These are phyloP conservation scores for Drosophila tanythrix DNA, from an alignment of 2,888 invertebrate species.

Conservation along the genomic window DNA sequence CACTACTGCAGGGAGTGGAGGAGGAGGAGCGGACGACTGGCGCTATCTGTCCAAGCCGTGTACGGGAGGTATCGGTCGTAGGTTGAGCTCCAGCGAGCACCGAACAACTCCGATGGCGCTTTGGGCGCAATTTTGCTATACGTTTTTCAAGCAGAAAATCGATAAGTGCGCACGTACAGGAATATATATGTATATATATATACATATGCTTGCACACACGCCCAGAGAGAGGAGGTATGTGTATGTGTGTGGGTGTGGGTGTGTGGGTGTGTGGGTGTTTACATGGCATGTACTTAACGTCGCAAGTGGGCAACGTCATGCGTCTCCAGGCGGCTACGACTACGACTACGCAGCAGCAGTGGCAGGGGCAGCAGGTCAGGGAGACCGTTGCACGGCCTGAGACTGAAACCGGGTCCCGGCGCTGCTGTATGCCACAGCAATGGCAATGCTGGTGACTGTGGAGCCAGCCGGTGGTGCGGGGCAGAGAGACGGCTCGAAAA, in stretches of 20 bases:
- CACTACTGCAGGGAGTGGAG: not conserved
- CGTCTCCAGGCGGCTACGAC: slow-evolving; percentile 51
- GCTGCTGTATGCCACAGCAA: not conserved
- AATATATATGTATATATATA: slow-evolving; percentile 56
- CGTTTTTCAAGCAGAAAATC: slow-evolving; percentile 74
- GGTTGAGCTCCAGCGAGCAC: slow-evolving; percentile 23
- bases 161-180: slow-evolving; percentile 73
- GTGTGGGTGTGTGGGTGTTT: slow-evolving; percentile 28
- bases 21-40: not conserved
- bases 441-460: not conserved
- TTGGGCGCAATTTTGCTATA: slow-evolving; percentile 68
- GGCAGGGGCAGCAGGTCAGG: slow-evolving; percentile 9
- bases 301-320: slow-evolving; percentile 72
- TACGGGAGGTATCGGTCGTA: slow-evolving; percentile 5
- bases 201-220: not conserved
- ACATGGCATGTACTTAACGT: slow-evolving; percentile 55
- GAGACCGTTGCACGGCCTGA: slow-evolving; percentile 26
- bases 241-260: not conserved
- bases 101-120: slow-evolving; percentile 44
- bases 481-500: slow-evolving; percentile 57
- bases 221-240: not conserved
- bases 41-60: not conserved
- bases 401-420: slow-evolving; percentile 4
- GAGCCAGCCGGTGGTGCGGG: not conserved
- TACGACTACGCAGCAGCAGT: slow-evolving; percentile 24